Evolutionary conservation across 2,113 vertebrate species (phyloP).

Genomic region (Peucedramus taeniatus): DNA sequence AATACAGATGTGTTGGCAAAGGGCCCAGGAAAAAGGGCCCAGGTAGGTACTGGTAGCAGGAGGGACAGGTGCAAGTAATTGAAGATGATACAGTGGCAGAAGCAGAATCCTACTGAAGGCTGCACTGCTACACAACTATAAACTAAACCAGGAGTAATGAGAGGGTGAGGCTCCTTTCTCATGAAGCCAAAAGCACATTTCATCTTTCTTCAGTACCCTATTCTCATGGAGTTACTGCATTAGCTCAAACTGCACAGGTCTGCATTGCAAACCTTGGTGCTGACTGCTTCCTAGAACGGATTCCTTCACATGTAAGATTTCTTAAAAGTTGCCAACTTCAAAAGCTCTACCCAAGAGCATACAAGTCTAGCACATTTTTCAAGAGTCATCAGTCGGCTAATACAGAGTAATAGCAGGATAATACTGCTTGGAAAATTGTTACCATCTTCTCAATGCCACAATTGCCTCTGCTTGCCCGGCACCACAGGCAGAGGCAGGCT

Average conservation of each 20-base stretch:
- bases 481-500: neutral
- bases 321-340: neutral
- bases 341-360: neutral
- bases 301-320: rapidly evolving
- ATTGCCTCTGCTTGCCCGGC: neutral
- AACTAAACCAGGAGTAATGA: neutral
- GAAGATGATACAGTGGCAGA: neutral
- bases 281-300: neutral
- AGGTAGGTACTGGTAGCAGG: neutral
- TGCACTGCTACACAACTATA: neutral
- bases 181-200: neutral
- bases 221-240: neutral
- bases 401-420: neutral
- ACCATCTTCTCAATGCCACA: neutral
- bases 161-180: neutral
- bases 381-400: neutral
- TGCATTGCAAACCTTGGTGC: neutral
- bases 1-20: neutral
- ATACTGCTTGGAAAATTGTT: neutral
- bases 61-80: neutral
- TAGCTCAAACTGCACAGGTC: neutral
- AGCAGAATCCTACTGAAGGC: neutral
- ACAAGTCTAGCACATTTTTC: neutral
- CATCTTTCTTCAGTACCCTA: neutral
- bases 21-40: neutral